Evolutionary conservation across 2,888 invertebrate genomes (phyloP), one percentile per base, ranked within the genome.

Genomic region (Sinhomidia bicolor): DNA sequence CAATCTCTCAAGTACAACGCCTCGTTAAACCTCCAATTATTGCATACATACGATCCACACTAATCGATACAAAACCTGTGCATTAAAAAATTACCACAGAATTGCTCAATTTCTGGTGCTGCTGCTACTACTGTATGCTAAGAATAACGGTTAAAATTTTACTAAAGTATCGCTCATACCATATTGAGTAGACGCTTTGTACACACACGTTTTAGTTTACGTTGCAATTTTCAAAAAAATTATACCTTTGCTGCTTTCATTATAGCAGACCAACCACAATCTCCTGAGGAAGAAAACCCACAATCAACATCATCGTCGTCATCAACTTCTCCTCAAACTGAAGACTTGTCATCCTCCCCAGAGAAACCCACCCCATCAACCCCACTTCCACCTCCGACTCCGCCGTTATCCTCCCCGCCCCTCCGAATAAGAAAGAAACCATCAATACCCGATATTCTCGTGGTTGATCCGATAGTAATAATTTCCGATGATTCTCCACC

Each of bases 391-490:
- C 74, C 23, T 20, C 74, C 47, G 47, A 68, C 68, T 0, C 74
- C 44, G 4, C 51, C 74, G 10, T 12, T 44, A 1, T 71, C 74
- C 4, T 47, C 74, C 26, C 51, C 74, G 4, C 51, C 74, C 1
- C 2, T 41, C 23, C 36, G 44, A 44, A 14, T 32, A 1, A 74
- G 60, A 54, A 62, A 62, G 32, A 10, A 32, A 20, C 85, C 85
- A 6, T 85, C 85, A 10, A 85, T 85, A 62, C 86, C 86, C 0
- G 80, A 86, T 74, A 86, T 86, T 1, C 80, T 86, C 7, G 86
- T 82, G 10, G 29, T 65, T 6, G 87, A 87, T 51, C 87, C 81
- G 5, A 62, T 82, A 0, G 81, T 87, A 3, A 47, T 87, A 7
- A 71, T 76, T 0, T 47, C 85, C 10, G 74, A 71, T 14, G 79